These are phyloP conservation scores for Trachelus stipa DNA, from an alignment of 2,888 invertebrate genomes.

Conservation along the genomic window DNA sequence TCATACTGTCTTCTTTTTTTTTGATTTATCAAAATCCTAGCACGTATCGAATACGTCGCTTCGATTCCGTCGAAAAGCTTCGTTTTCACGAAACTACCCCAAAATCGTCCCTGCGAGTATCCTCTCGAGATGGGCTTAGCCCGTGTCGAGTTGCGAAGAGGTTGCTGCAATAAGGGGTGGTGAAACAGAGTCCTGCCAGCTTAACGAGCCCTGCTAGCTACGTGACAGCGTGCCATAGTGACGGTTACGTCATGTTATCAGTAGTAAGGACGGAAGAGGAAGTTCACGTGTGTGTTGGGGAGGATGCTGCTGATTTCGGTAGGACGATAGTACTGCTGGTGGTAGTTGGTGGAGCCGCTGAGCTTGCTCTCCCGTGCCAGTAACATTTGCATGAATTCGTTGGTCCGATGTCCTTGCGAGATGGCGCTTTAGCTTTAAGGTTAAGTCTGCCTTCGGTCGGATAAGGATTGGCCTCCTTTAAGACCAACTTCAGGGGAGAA, in stretches of 20 bases:
- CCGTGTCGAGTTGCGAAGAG: neutral
- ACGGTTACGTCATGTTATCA: neutral
- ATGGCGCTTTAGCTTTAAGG: constrained; percentile 37
- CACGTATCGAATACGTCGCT: constrained; percentile 54
- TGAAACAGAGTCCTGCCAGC: neutral
- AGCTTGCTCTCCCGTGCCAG: constrained; percentile 27
- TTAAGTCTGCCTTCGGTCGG: neutral
- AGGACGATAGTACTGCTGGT: no score
- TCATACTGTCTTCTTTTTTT: constrained; percentile 49
- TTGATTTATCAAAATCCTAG: constrained; percentile 51
- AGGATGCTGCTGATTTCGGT: no score
- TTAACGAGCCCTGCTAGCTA: neutral
- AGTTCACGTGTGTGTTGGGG: neutral
- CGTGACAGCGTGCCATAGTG: neutral
- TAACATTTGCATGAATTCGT: constrained; percentile 60
- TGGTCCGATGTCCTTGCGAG: constrained; percentile 48
- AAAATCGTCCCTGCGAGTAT: neutral
- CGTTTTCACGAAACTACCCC: neutral
- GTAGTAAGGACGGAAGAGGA: neutral
- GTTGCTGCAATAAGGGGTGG: neutral
- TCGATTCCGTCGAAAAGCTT: constrained; percentile 15
- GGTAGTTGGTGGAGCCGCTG: neutral
- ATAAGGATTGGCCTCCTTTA: constrained; percentile 41
- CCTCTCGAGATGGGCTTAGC: neutral
- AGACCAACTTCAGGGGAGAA: constrained; percentile 38